Conservation (phyloP, 2,113 vertebrate genomes). For the Chroicocephalus ridibundus region DNA sequence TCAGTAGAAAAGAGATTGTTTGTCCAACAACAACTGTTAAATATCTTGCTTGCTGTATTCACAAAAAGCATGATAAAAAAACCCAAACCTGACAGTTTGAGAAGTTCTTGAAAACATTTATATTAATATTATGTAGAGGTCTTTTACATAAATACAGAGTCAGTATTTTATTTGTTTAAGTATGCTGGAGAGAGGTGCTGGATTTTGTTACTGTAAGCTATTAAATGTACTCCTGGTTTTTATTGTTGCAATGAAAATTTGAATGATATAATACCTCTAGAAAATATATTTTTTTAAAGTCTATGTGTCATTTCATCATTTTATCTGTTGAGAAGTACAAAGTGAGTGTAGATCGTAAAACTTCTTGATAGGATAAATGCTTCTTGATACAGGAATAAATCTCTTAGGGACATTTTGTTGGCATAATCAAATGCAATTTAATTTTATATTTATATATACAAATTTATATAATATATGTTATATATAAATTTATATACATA, state of each 20-base stretch:
- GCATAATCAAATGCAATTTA: background rate
- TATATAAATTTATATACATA: background rate
- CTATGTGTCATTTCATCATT: background rate
- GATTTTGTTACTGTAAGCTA: background rate
- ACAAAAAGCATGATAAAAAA: background rate
- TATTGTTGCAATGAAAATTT: background rate
- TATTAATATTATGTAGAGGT: background rate
- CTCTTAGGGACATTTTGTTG: background rate
- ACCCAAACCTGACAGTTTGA: background rate
- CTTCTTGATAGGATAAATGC: background rate
- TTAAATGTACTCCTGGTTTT: background rate
- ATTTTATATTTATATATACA: background rate
- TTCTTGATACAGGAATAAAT: background rate
- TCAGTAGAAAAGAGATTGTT: background rate
- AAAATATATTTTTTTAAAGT: background rate
- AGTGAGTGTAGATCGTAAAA: background rate
- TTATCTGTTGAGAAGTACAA: background rate
- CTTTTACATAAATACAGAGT: background rate
- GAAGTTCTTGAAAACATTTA: background rate
- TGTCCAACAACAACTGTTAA: background rate
- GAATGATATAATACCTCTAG: background rate
- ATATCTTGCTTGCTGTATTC: background rate
- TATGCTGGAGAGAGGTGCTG: background rate
- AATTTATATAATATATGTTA: too few relatives aligned
- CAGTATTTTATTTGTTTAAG: background rate